These are phyloP conservation scores for Chymomyza fuscimana DNA, from an alignment of 2,888 invertebrate species.

Conservation along the genomic window DNA sequence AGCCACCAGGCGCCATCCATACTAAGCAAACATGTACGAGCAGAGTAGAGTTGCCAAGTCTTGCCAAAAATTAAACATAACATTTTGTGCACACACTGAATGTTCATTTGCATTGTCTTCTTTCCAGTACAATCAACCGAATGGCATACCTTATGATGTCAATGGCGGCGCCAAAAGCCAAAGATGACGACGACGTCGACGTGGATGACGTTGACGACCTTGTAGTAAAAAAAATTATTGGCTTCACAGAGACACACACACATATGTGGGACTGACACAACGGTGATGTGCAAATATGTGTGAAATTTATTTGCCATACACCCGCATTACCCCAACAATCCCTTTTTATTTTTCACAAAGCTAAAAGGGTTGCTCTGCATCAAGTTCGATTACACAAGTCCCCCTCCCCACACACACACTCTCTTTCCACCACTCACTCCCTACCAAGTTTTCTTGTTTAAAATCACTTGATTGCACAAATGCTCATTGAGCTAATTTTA, in stretches of 20 bases:
- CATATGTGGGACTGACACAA: conserved; percentile 27
- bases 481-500: conserved; percentile 77
- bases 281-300: conserved; percentile 68
- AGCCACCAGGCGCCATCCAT: background rate
- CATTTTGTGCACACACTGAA: conserved; percentile 5
- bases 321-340: conserved; percentile 13
- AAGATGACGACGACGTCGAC: conserved; percentile 43
- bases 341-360: conserved; percentile 6
- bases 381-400: conserved; percentile 40
- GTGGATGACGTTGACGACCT: conserved; percentile 50
- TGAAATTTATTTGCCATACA: conserved; percentile 67
- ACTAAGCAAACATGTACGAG: background rate
- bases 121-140: conserved; percentile 63
- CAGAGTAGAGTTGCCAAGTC: background rate
- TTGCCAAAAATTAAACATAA: conserved; percentile 8
- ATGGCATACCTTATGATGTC: background rate
- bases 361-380: conserved; percentile 40
- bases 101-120: conserved; percentile 20
- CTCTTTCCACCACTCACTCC: background rate
- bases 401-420: conserved; percentile 3
- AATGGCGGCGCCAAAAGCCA: conserved; percentile 30
- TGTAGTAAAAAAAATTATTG: conserved; percentile 59
- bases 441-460: conserved; percentile 59
- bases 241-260: conserved; percentile 41
- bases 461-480: conserved; percentile 77